Evolutionary conservation across 1,140 invertebrate genomes (phyloP), one percentile per base, ranked within the genome.

Genomic region (Lutraria rhynchaena): DNA sequence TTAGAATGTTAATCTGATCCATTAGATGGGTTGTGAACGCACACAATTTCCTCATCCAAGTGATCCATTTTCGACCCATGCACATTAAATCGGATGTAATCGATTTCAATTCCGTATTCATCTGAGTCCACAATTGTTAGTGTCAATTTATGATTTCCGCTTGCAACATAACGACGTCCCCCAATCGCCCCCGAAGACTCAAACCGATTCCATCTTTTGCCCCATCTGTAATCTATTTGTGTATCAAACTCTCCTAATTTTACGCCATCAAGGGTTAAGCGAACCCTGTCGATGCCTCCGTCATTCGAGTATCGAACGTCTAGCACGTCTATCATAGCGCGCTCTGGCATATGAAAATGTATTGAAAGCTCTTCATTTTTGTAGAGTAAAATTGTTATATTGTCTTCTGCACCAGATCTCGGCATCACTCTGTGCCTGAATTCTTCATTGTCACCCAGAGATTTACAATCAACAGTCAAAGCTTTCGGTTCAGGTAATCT

Each of bases 281-380:
- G 33, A 44, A 84, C 71, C 5, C 41, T 24, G 46, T 84, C 77
- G n/a, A 31, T 24, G 17, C 53, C 82, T 17, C 82, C 82, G 76
- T 83, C 82, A 49, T 83, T 83, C 13, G 83, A 81, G 60, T 81
- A 84, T 22, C 83, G 57, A 11, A 84, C 63, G 37, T 81, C 71
- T 31, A 44, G 22, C 22, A 81, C 51, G 0, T 63, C 58, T 44
- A 84, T 63, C 13, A 44, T n/a, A 0, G 77, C 63, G 51, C 17
- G 35, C 24, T 71, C 53, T 51, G 63, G 69, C 46, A 84, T 60
- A 35, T 57, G 37, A 29, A 84, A 84, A 0, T 81, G 49, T 31
- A 76, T 83, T 33, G 15, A 33, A 1, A 71, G 41, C 22, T 75
- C 57, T 19, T 70, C 82, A 27, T 19, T 41, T 33, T 61, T 15